Conservation (phyloP, 2,113 vertebrate species). For the Prinia subflava region DNA sequence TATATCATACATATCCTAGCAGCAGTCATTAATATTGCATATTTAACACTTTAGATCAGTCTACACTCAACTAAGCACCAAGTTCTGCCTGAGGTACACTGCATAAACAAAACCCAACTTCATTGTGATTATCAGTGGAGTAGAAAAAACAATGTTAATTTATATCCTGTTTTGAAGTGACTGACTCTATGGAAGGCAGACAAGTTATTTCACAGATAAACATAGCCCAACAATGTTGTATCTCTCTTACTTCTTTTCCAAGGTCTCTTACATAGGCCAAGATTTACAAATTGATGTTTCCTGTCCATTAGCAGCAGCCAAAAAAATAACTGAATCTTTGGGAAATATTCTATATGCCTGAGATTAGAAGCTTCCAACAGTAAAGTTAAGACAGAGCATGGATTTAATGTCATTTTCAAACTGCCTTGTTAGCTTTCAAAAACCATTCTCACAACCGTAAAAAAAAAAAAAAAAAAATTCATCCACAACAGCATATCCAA, state of each 20-base stretch:
- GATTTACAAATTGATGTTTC: slow-evolving; percentile 48
- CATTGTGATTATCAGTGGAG: background rate
- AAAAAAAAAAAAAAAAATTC: background rate
- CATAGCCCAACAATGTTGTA: background rate
- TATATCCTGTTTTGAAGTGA: background rate
- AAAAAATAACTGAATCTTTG: slow-evolving; percentile 59
- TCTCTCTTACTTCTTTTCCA: slow-evolving; percentile 47
- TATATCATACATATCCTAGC: background rate
- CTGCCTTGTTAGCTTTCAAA: background rate
- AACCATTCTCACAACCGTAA: fast-evolving
- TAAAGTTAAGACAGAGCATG: background rate
- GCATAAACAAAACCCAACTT: background rate
- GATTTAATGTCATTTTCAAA: slow-evolving; percentile 14
- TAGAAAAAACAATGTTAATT: background rate
- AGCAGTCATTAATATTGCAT: background rate
- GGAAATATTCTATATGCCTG: slow-evolving; percentile 41
- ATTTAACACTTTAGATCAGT: background rate
- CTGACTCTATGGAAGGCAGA: background rate
- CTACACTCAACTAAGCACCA: background rate
- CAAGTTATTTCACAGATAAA: background rate
- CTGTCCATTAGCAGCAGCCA: slow-evolving; percentile 42
- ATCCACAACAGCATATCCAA: background rate
- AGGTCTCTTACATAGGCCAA: slow-evolving; percentile 49
- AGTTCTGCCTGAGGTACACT: background rate
- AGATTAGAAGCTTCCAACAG: slow-evolving; percentile 10